Evolutionary conservation across 1,140 invertebrate genomes (phyloP), one percentile per base, ranked within the genome.

Genomic region (Bicyclus anynana): DNA sequence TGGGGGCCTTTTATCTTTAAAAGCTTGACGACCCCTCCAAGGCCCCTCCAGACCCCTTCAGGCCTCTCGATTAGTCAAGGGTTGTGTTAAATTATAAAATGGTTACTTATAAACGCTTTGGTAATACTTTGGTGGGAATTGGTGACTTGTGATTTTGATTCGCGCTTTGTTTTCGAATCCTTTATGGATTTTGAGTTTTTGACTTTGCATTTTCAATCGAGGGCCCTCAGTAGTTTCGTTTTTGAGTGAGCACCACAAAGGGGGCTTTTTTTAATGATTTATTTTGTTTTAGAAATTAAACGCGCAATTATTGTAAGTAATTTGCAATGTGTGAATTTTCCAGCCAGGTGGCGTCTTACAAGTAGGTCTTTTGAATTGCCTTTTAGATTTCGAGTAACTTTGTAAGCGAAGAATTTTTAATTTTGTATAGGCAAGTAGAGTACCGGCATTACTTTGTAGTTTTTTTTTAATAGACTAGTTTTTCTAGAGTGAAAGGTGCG

Each of bases 1-100:
- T 71, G 67, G 74, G 62, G 67, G 48, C 54, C 75, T 59, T 77
- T 84, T 84, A 73, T 78, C 68, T 80, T 77, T 56, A 51, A 72
- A 67, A 55, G 64, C 59, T n/a, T n/a, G n/a, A n/a, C n/a, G n/a
- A n/a, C n/a, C n/a, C n/a, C 27, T 44, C 42, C 46, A 44, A 69
- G 55, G 16, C 51, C 62, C 63, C 65, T 74, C 7, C 29, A 33
- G 29, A 12, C 29, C 26, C 10, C 29, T 33, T 12, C 3, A 69
- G 55, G 13, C 51, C 62, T 61, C 65, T 74, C 71, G 59, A 77
- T 74, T 75, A 72, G 51, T 74, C 61, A 53, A 77, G 72, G 65
- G 65, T 35, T 64, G 50, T 62, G 50, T 51, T 63, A 62, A 59
- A 70, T 68, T 64, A 53, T 69, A 73, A 68, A 69, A 62, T 69